phyloP scores from a whole-genome alignment of 2,888 invertebrate genomes.

The Eupithecia subfuscata region DNA sequence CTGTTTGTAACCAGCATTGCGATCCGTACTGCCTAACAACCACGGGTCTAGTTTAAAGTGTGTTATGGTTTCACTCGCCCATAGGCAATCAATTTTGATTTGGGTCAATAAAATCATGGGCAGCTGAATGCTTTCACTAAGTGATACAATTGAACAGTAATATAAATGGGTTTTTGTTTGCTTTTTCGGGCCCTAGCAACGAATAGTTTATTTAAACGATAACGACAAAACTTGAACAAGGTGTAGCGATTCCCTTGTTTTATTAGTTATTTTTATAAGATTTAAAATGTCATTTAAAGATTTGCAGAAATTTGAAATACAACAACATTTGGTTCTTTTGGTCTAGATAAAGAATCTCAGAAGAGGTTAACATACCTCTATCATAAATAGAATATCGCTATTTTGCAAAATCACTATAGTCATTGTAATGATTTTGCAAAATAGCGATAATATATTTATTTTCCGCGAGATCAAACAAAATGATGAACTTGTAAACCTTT shows the following conservation, averaged over 20 bases:
- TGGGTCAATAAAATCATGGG: constrained; percentile 5
- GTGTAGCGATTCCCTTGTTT: no score
- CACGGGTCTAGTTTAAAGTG: not conserved
- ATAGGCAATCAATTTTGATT: constrained; percentile 4
- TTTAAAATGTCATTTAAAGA: no score
- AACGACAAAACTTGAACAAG: no score
- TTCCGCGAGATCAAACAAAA: not conserved
- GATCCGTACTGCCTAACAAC: not conserved
- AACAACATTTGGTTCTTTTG: no score
- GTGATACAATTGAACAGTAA: constrained; percentile 5
- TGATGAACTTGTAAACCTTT: not conserved
- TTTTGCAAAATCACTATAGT: not conserved
- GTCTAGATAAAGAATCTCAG: no score
- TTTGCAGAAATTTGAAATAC: no score
- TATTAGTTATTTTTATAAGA: no score
- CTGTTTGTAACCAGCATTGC: no score
- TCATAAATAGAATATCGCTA: not conserved
- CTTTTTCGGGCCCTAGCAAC: not conserved
- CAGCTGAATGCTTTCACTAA: constrained; percentile 10
- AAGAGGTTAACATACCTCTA: no score
- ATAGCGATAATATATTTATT: no score
- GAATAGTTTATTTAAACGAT: not conserved
- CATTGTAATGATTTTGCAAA: no score
- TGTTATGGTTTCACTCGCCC: not conserved
- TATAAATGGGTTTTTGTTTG: not conserved